These are phyloP conservation scores for Oryzias melastigma DNA, from an alignment of 2,113 vertebrate species.

Conservation along the genomic window DNA sequence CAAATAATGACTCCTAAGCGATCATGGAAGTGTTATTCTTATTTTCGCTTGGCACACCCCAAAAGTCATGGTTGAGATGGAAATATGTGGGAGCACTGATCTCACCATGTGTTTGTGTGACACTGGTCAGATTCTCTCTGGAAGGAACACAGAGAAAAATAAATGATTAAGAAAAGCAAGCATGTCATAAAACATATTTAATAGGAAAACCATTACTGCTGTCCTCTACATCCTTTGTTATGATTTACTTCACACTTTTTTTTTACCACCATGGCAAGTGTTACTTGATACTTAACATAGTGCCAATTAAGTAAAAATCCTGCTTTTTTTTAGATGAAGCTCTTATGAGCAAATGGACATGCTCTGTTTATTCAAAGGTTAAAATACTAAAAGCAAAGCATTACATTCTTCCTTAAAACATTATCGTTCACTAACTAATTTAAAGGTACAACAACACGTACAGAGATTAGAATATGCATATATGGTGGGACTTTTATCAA, in stretches of 20 bases:
- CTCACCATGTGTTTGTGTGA: slow-evolving; percentile 28
- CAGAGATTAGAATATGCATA: slow-evolving; percentile 14
- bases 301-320: slow-evolving; percentile 77
- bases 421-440: neutral
- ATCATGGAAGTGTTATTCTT: slow-evolving; percentile 59
- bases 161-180: slow-evolving; percentile 19
- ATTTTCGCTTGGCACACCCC: slow-evolving; percentile 55
- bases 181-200: slow-evolving; percentile 36
- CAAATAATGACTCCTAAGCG: slow-evolving; percentile 71
- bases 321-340: slow-evolving; percentile 36
- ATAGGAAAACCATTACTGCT: slow-evolving; percentile 39
- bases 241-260: slow-evolving; percentile 61
- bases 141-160: slow-evolving; percentile 6
- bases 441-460: slow-evolving; percentile 10
- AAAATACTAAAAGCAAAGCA: neutral
- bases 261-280: slow-evolving; percentile 55
- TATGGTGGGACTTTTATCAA: slow-evolving; percentile 17
- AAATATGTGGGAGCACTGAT: slow-evolving; percentile 45
- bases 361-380: neutral
- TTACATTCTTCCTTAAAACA: no score
- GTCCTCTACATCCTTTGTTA: slow-evolving; percentile 21
- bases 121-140: slow-evolving; percentile 18
- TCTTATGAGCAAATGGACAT: slow-evolving; percentile 6
- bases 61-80: slow-evolving; percentile 28
- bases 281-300: slow-evolving; percentile 67